Conservation (phyloP, 2,888 invertebrate genomes). For the Callinectes sapidus region DNA sequence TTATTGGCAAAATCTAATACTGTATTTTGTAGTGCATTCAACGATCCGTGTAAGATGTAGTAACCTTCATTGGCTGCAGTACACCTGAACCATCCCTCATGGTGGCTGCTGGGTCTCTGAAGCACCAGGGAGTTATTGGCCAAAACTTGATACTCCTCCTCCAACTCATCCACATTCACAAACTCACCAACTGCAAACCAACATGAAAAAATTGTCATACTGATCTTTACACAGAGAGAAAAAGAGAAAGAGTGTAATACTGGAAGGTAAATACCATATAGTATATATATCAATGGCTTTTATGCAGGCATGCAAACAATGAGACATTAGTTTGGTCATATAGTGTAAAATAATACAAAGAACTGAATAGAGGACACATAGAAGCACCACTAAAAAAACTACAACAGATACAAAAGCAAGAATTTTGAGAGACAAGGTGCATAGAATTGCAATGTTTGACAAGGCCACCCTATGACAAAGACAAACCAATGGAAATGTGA, state of each 20-base stretch:
- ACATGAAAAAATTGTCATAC: not conserved
- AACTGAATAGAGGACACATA: no score
- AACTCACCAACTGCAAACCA: constrained; percentile 66
- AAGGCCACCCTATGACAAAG: not conserved
- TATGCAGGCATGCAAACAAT: no score
- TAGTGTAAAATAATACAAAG: no score
- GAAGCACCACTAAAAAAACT: not conserved
- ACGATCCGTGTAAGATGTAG: not conserved
- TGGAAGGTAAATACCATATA: no score
- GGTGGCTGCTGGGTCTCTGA: constrained; percentile 75
- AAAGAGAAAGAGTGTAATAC: no score
- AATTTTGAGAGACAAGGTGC: no score
- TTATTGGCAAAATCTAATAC: no score
- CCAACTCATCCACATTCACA: constrained; percentile 48
- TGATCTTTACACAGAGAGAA: not conserved
- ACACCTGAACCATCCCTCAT: constrained; percentile 78
- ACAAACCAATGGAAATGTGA: not conserved
- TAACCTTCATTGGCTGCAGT: constrained; percentile 77
- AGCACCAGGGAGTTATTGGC: constrained; percentile 77
- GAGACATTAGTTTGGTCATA: no score
- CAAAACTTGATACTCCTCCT: constrained; percentile 61
- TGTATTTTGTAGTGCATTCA: no score
- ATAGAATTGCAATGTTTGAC: no score
- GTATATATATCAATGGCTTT: no score
- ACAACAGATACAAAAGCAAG: not conserved